Conservation (phyloP, 2,888 invertebrate species). For the Campoplex capitator region DNA sequence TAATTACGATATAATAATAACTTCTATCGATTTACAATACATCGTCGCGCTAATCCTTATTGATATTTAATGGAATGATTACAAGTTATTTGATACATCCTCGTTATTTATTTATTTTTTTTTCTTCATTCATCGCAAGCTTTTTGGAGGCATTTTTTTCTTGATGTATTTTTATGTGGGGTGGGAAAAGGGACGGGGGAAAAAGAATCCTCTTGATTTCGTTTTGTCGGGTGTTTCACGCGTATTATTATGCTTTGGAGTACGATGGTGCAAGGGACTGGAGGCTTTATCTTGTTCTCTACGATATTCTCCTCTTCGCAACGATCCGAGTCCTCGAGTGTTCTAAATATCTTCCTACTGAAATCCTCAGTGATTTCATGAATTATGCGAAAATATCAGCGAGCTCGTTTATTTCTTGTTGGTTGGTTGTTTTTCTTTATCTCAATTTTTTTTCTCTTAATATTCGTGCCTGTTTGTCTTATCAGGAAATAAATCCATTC, state of each 20-base stretch:
- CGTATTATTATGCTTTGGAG: constrained; percentile 49
- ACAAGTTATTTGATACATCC: constrained; percentile 82
- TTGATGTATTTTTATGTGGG: constrained; percentile 32
- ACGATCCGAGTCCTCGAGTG: constrained; percentile 33
- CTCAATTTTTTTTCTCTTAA: background rate
- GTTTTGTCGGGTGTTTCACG: constrained; percentile 56
- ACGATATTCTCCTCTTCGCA: constrained; percentile 52
- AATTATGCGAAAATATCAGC: constrained; percentile 64
- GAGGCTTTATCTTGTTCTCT: constrained; percentile 50
- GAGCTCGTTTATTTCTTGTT: constrained; percentile 40
- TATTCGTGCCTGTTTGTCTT: constrained; percentile 6
- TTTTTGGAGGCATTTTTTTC: constrained; percentile 71
- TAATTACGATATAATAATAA: constrained; percentile 84
- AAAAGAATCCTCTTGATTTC: constrained; percentile 4
- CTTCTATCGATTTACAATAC: constrained; percentile 84
- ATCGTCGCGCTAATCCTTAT: constrained; percentile 83
- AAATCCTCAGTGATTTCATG: constrained; percentile 62
- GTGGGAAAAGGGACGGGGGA: background rate
- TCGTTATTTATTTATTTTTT: constrained; percentile 66
- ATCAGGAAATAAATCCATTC: constrained; percentile 71
- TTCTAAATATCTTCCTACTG: constrained; percentile 31
- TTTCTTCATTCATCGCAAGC: constrained; percentile 74
- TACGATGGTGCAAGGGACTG: constrained; percentile 57
- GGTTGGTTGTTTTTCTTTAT: constrained; percentile 36
- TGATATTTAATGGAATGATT: constrained; percentile 83